Base-by-base conservation (phyloP, 1,140 invertebrate genomes). In the Aphidius gifuensis region DNA sequence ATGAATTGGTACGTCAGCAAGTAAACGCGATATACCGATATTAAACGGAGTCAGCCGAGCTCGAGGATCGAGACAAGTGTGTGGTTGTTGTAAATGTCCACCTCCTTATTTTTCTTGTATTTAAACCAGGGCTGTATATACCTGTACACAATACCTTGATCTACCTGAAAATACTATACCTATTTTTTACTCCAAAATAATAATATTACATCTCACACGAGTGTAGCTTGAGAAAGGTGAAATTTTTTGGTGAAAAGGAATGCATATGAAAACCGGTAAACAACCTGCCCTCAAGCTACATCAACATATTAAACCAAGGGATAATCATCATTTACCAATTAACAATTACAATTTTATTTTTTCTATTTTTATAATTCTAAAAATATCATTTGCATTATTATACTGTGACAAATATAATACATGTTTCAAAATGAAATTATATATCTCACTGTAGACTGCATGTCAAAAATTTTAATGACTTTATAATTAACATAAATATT, bases 1-100 rank as follows among this genome's bases (percentile, higher is more conserved):
- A 50, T 11, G 11, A 48, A 58, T 49, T 58, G 55, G 57, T 54
- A 63, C 61, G 61, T 63, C 56, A 63, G 61, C 61, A 63, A 38
- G 58, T 50, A 58, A 57, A 63, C 42, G 42, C 61, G 61, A 63
- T 63, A 58, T 56, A 63, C 61, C 56, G 61, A 63, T 21, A 53
- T 43, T 16, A 43, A 50, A 56, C 61, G 61, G 50, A 63, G 49
- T 63, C 56, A 42, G 9, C 61, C 61, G 61, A 59, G 58, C 45
- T 59, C 4, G 58, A 63, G 56, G 42, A 58, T 9, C 61, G 48
- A 58, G 43, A 58, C 61, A 63, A 63, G 61, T 58, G 55, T 63
- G 16, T 16, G 61, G 45, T 47, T 46, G 23, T 44, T 21, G 23
- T 38, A 16, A 58, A 16, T 16, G 57, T 63, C 56, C 61, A 47